Percentiles rank a stretch among this genome's conserved stretches.
Conservation (phyloP, 2,113 vertebrate species). For the Phyllopteryx taeniolatus region DNA sequence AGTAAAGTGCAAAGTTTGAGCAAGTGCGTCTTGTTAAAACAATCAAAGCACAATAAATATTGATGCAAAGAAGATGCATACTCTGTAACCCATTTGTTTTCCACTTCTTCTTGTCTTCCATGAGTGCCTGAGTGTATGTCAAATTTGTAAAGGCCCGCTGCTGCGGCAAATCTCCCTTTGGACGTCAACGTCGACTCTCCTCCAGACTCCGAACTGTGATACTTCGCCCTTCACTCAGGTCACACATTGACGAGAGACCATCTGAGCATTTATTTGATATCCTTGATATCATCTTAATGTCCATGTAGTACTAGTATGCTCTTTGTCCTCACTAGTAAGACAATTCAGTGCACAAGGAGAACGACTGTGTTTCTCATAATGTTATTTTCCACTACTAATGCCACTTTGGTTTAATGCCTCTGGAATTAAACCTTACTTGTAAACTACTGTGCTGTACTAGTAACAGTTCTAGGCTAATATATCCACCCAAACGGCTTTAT, state of each 20-base stretch:
- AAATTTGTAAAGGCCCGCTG: slow-evolving; percentile 41
- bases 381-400: background rate
- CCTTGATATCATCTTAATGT: background rate
- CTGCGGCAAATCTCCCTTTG: slow-evolving; percentile 17
- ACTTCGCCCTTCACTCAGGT: slow-evolving; percentile 16
- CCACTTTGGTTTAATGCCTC: background rate
- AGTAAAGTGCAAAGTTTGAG: slow-evolving; percentile 26
- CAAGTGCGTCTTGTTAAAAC: slow-evolving; percentile 26
- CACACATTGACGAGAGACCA: slow-evolving; percentile 33
- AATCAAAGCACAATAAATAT: slow-evolving; percentile 19
- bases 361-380: background rate
- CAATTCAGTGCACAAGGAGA: background rate
- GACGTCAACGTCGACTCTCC: slow-evolving; percentile 17
- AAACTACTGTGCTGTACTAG: too few relatives aligned
- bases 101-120: background rate
- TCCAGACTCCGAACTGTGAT: slow-evolving; percentile 9
- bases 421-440: too few relatives aligned
- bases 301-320: background rate
- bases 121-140: slow-evolving; percentile 24
- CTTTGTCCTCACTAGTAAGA: background rate
- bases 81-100: background rate
- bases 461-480: background rate
- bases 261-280: background rate
- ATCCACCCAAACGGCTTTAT: background rate
- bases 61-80: slow-evolving; percentile 4